These are phyloP conservation scores for Trachelipus rathkii DNA, from an alignment of 1,140 invertebrate species.

Conservation along the genomic window DNA sequence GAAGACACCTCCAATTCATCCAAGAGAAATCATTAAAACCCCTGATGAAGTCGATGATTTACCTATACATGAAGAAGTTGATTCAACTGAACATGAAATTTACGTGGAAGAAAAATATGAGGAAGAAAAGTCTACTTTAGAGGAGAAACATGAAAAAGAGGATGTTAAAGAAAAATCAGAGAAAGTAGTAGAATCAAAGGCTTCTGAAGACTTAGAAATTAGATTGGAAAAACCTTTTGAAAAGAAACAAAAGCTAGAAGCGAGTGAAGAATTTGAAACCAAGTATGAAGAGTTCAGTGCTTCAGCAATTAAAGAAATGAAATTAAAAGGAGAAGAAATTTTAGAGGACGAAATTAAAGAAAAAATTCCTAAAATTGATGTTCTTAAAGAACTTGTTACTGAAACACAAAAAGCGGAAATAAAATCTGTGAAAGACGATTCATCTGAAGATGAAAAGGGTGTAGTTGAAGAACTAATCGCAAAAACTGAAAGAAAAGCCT, in stretches of 20 bases:
- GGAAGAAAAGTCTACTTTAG: slow-evolving; percentile 17
- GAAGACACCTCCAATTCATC: slow-evolving; percentile 34
- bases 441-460: background rate
- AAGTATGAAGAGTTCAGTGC: slow-evolving; percentile 33
- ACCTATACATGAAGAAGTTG: slow-evolving; percentile 47
- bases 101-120: slow-evolving; percentile 36
- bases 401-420: slow-evolving; percentile 20
- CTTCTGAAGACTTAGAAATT: background rate
- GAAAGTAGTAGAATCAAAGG: slow-evolving; percentile 11
- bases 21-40: slow-evolving; percentile 46
- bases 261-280: slow-evolving; percentile 34
- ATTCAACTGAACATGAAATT: slow-evolving; percentile 39
- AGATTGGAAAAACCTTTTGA: slow-evolving; percentile 30
- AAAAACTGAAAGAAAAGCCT: slow-evolving; percentile 8
- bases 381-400: background rate
- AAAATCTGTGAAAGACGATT: slow-evolving; percentile 12
- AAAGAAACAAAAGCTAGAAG: slow-evolving; percentile 29
- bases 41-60: slow-evolving; percentile 49
- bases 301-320: slow-evolving; percentile 28
- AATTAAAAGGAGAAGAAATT: slow-evolving; percentile 29
- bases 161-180: slow-evolving; percentile 26
- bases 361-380: background rate
- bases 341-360: background rate
- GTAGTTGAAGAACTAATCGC: slow-evolving; percentile 18
- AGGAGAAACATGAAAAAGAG: slow-evolving; percentile 28